Evolutionary conservation across 2,797 vertebrate species (phyloP).

Genomic region (Pristis pectinata): DNA sequence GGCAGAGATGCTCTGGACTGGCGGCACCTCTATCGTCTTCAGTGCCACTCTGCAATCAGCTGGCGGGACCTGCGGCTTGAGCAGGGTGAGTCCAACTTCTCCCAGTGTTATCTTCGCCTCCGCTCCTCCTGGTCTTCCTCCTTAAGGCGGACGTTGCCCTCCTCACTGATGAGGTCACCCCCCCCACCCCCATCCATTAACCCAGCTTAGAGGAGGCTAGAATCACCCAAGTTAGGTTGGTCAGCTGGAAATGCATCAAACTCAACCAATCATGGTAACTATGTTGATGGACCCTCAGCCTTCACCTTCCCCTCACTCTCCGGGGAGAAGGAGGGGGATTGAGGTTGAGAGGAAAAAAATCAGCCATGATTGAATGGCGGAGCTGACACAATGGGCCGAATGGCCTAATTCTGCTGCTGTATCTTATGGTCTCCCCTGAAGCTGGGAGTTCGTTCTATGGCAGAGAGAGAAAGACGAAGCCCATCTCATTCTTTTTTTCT

Average conservation of each 20-base stretch:
- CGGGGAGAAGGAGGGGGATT: no score
- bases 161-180: neutral
- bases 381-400: no score
- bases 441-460: neutral
- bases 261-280: neutral
- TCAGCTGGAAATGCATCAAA: neutral
- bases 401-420: no score
- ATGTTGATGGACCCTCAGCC: neutral
- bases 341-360: no score
- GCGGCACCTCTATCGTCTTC: constrained; percentile 19
- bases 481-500: neutral
- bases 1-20: constrained; percentile 18
- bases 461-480: neutral
- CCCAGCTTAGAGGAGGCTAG: neutral
- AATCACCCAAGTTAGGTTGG: neutral
- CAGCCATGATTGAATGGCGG: no score
- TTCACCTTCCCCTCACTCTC: neutral
- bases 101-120: neutral
- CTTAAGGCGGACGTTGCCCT: no score
- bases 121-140: neutral
- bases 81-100: neutral
- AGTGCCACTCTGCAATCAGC: constrained; percentile 30
- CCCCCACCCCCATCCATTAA: neutral
- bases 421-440: neutral
- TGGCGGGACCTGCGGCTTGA: constrained; percentile 26